Evolutionary conservation across 1,140 invertebrate species (phyloP).

Genomic region (Contarinia nasturtii): DNA sequence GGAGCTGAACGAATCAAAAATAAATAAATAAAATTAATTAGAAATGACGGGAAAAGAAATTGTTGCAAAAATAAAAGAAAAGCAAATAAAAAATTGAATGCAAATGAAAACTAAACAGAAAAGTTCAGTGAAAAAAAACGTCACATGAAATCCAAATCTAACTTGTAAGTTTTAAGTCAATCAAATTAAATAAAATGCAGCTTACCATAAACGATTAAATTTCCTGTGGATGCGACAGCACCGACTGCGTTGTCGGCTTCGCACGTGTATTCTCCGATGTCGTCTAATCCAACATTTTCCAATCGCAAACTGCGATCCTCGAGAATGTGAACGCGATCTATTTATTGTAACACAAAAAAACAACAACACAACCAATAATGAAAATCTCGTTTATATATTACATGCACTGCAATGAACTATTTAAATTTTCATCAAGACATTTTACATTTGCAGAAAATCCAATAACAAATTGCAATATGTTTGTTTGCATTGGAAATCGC

Average conservation of each 20-base stretch:
- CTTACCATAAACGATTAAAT: slow-evolving; percentile 62
- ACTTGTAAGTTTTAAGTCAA: background rate
- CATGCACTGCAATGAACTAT: too few relatives aligned
- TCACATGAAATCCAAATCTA: background rate
- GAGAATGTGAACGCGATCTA: slow-evolving; percentile 51
- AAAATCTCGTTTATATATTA: background rate
- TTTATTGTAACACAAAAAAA: slow-evolving; percentile 29
- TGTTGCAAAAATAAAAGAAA: too few relatives aligned
- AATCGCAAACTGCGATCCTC: slow-evolving; percentile 62
- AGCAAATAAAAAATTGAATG: background rate
- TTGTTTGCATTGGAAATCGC: background rate
- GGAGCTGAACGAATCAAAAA: slow-evolving; percentile 25
- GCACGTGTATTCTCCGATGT: slow-evolving; percentile 84
- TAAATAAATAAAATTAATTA: background rate
- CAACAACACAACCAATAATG: background rate
- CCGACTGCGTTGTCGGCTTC: slow-evolving; percentile 78
- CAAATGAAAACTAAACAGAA: background rate
- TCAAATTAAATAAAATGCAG: slow-evolving; percentile 8
- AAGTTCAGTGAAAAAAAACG: background rate
- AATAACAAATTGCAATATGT: background rate
- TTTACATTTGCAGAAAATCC: background rate
- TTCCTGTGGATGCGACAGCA: slow-evolving; percentile 56
- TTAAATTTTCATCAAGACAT: too few relatives aligned
- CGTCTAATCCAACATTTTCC: slow-evolving; percentile 48
- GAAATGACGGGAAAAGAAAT: too few relatives aligned